phyloP scores from a whole-genome alignment of 2,797 vertebrate species.

The Sebastes hubbsi region DNA sequence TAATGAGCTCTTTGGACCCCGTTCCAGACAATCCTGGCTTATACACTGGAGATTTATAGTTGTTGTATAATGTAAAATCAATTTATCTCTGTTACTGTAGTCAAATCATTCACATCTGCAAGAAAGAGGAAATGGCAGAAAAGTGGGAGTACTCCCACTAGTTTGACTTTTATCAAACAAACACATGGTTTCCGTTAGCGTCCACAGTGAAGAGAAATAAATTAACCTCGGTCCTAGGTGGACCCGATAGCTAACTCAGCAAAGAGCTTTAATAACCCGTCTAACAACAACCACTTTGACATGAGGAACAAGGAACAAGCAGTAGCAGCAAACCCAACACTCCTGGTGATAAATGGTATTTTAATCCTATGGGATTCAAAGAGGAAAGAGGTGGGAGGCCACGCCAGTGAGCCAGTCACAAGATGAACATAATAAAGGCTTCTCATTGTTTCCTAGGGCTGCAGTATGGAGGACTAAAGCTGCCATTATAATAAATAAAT shows the following conservation, averaged over 20 bases:
- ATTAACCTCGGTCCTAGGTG: background rate
- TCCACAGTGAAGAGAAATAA: background rate
- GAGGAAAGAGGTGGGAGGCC: background rate
- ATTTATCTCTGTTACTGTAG: background rate
- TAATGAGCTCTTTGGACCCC: background rate
- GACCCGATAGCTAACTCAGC: too few species aligned
- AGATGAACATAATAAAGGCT: background rate
- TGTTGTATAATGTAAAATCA: background rate
- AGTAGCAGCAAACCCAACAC: background rate
- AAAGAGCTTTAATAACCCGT: background rate
- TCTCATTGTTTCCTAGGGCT: slow-evolving; percentile 6
- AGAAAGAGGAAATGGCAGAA: background rate
- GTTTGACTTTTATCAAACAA: background rate
- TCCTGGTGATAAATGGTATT: background rate
- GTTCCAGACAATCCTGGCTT: background rate
- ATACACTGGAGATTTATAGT: background rate
- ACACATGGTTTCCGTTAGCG: background rate
- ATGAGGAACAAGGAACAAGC: background rate
- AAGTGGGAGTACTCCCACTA: background rate
- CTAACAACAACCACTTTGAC: background rate
- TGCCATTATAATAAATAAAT: too few species aligned
- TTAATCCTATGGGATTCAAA: background rate
- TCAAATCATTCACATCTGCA: background rate
- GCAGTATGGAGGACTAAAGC: background rate
- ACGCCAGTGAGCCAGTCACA: slow-evolving; percentile 11